Percentiles rank a stretch among this genome's conserved stretches.
phyloP scores from a whole-genome alignment of 2,888 invertebrate genomes.

The Smittia aterrima region DNA sequence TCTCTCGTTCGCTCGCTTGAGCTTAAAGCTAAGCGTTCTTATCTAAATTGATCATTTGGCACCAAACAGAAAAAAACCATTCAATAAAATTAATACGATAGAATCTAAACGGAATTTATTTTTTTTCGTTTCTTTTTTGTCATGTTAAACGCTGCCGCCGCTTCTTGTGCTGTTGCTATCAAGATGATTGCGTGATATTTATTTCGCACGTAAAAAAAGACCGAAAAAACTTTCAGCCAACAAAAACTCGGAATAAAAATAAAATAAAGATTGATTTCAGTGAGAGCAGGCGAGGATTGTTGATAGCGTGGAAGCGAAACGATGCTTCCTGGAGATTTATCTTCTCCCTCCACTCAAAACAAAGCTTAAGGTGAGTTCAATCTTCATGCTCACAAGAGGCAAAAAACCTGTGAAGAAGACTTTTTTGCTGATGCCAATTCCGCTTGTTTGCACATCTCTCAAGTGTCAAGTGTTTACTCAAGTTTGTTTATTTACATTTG shows the following conservation, averaged over 20 bases:
- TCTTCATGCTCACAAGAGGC: no score
- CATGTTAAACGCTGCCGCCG: not conserved
- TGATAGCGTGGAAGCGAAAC: no score
- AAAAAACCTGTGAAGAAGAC: no score
- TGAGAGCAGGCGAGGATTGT: no score
- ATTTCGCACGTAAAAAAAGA: not conserved
- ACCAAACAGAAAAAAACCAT: slow-evolving; percentile 7
- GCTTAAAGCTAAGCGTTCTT: not conserved
- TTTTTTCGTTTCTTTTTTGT: not conserved
- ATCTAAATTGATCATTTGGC: slow-evolving; percentile 38
- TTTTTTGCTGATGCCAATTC: not conserved
- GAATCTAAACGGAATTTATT: not conserved
- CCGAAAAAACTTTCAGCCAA: not conserved
- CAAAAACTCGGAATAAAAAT: slow-evolving; percentile 3
- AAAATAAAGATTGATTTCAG: slow-evolving; percentile 30
- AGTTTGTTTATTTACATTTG: not conserved
- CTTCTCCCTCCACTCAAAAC: no score
- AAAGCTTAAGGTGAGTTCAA: no score
- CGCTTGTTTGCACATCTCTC: not conserved
- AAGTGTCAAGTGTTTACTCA: not conserved
- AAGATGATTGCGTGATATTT: slow-evolving; percentile 31
- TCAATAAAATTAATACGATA: not conserved
- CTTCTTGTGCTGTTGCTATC: not conserved
- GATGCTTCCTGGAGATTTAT: no score
- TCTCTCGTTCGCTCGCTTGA: not conserved